A percentile compares a stretch with the other conserved stretches of the same genome.
Conservation (phyloP, 2,888 invertebrate genomes). For the Cyclophora albipunctata region DNA sequence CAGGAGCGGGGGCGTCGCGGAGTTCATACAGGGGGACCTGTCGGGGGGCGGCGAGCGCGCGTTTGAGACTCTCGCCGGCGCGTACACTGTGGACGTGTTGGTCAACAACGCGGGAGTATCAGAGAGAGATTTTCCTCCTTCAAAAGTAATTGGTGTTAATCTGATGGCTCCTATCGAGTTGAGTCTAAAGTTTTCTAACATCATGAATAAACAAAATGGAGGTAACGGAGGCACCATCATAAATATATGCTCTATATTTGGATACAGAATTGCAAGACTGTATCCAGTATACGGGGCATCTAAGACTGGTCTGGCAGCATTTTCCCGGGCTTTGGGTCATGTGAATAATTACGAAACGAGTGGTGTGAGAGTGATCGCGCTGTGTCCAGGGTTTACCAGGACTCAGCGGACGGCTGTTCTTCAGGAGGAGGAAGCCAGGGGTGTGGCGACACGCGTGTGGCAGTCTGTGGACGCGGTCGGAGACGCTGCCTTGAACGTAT, state of each 20-base stretch:
- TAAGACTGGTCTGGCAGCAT: constrained; percentile 72
- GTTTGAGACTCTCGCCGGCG: constrained; percentile 29
- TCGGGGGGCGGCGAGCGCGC: constrained; percentile 49
- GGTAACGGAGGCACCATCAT: constrained; percentile 71
- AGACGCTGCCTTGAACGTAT: constrained; percentile 12
- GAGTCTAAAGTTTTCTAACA: constrained; percentile 45
- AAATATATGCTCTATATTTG: constrained; percentile 76
- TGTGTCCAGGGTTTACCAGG: constrained; percentile 47
- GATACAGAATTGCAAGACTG: constrained; percentile 63
- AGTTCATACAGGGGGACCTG: constrained; percentile 63
- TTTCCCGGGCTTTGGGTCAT: constrained; percentile 65
- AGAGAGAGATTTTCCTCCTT: constrained; percentile 24
- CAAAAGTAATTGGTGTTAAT: constrained; percentile 33
- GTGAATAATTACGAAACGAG: constrained; percentile 54
- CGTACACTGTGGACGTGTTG: constrained; percentile 45
- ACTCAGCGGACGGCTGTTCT: constrained; percentile 7
- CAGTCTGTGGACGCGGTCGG: constrained; percentile 15
- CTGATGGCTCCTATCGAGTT: constrained; percentile 27
- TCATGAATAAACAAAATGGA: neutral
- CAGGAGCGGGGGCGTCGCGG: constrained; percentile 48
- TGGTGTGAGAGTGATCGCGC: constrained; percentile 67
- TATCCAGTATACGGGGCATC: constrained; percentile 77
- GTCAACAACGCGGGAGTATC: constrained; percentile 52
- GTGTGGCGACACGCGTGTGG: too few relatives aligned
- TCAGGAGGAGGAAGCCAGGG: too few relatives aligned